A percentile compares a stretch with the other conserved stretches of the same genome.
Conservation (phyloP, 2,797 vertebrate species). For the Pteronotus mesoamericanus region DNA sequence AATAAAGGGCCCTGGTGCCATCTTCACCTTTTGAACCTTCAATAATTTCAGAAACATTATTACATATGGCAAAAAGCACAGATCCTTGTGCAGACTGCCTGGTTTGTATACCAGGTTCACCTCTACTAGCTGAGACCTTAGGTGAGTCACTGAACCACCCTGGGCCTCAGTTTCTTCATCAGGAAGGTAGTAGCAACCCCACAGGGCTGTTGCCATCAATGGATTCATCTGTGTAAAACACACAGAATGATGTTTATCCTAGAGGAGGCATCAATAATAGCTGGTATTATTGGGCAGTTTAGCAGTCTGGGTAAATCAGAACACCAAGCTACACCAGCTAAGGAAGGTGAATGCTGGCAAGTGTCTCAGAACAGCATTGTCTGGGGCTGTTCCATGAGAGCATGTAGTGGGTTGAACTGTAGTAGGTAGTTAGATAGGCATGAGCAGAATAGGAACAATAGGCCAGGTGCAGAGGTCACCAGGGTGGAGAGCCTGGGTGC, state of each 20-base stretch:
- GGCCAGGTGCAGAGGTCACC: neutral
- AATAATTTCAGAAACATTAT: neutral
- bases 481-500: neutral
- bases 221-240: neutral
- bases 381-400: neutral
- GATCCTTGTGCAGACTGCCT: no score
- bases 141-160: neutral
- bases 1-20: neutral
- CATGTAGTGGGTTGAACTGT: neutral
- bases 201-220: neutral
- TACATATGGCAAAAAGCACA: neutral
- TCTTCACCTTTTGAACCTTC: neutral
- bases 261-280: neutral
- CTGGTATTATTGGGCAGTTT: neutral
- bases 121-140: neutral
- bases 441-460: neutral
- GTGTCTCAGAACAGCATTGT: neutral
- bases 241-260: neutral
- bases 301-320: neutral
- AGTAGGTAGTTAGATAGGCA: neutral
- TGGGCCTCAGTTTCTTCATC: neutral
- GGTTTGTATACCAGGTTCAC: neutral
- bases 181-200: neutral
- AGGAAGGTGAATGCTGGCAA: no score
- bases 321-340: neutral